A percentile compares a stretch with the other conserved stretches of the same genome.
Conservation (phyloP, 1,140 invertebrate species). For the Dreissena polymorpha region DNA sequence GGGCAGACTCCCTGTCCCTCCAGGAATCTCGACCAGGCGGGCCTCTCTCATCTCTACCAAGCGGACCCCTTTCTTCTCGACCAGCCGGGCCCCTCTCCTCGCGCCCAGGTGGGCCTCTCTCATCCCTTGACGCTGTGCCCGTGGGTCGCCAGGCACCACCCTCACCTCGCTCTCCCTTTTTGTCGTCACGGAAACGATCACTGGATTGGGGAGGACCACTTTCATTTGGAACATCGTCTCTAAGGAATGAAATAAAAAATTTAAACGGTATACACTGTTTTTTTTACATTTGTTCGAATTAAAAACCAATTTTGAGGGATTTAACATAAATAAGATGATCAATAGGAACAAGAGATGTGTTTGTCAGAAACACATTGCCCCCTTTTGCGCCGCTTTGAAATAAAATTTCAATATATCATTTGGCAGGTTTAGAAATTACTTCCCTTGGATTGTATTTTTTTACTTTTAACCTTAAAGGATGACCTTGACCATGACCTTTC, state of each 20-base stretch:
- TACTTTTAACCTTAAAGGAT: no score
- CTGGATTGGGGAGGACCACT: no score
- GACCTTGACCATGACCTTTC: no score
- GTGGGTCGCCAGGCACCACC: conserved; percentile 32
- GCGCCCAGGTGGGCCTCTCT: conserved; percentile 4
- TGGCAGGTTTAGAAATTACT: no score
- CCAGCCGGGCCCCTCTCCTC: conserved; percentile 21
- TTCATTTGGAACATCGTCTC: no score
- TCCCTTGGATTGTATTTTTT: no score
- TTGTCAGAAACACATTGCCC: no score
- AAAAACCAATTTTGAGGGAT: background rate
- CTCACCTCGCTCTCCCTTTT: conserved; percentile 47
- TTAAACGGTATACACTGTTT: background rate
- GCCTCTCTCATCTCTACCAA: conserved; percentile 26
- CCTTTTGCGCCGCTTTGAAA: no score
- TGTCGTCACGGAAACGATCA: conserved; percentile 24
- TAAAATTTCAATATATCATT: no score
- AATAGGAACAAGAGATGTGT: no score
- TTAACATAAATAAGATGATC: no score
- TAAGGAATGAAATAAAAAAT: background rate
- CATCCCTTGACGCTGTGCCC: conserved; percentile 29
- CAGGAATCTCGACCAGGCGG: conserved; percentile 38
- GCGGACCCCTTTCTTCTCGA: conserved; percentile 32
- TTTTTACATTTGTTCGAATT: background rate
- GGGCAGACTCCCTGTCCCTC: conserved; percentile 45